Evolutionary conservation across 1,140 invertebrate genomes (phyloP).

Genomic region (Aporrectodea caliginosa): DNA sequence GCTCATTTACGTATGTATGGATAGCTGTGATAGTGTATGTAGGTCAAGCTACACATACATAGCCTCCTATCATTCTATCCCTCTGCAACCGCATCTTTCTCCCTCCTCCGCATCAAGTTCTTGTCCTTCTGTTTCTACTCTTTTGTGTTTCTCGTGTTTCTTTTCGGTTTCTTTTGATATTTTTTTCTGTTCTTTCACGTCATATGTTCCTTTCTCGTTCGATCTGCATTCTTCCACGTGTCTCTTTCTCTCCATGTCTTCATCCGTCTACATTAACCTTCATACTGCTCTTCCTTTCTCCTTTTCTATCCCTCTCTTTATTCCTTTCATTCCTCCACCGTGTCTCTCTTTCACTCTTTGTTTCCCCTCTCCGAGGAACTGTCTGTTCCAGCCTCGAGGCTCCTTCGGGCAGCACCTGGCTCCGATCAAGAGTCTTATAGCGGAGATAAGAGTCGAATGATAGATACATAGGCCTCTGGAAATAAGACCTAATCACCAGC

Average conservation of each 20-base stretch:
- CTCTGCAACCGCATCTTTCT: too few relatives aligned
- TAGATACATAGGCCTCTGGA: neutral
- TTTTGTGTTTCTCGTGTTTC: neutral
- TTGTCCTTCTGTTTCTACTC: neutral
- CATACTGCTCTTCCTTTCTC: neutral
- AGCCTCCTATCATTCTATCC: too few relatives aligned
- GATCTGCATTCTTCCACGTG: neutral
- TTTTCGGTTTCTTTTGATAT: neutral
- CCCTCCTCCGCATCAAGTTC: too few relatives aligned
- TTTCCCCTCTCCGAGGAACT: neutral
- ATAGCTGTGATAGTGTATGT: too few relatives aligned
- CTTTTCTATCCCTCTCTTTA: neutral
- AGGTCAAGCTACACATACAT: too few relatives aligned
- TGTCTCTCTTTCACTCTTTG: neutral
- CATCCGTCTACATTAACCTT: neutral
- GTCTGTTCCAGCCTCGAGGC: neutral
- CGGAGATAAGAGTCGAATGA: neutral
- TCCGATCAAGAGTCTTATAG: neutral
- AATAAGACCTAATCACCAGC: neutral
- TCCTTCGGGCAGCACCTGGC: neutral
- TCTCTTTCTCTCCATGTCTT: neutral
- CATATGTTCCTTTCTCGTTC: neutral
- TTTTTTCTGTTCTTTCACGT: neutral
- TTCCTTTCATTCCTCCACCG: neutral
- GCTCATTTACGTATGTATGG: too few relatives aligned